Evolutionary conservation across 1,140 invertebrate species (phyloP).

Genomic region (Agraylea sexmaculata): DNA sequence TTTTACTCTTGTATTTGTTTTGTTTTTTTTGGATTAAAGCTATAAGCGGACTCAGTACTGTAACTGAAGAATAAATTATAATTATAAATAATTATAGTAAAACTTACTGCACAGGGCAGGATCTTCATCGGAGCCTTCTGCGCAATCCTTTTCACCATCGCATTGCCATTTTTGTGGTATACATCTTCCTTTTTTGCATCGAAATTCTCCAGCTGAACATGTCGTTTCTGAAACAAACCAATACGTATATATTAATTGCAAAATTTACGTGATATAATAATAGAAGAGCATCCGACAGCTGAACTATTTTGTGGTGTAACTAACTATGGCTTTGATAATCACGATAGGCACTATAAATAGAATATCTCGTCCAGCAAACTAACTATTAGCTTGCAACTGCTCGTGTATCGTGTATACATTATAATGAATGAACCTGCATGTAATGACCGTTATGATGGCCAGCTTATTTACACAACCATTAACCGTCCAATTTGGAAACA

Average conservation of each 20-base stretch:
- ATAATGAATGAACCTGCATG: too few relatives aligned
- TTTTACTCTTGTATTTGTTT: constrained; percentile 22
- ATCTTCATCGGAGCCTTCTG: constrained; percentile 63
- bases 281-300: too few relatives aligned
- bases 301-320: too few relatives aligned
- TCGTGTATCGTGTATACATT: too few relatives aligned
- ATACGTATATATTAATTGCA: constrained; percentile 8
- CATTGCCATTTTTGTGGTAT: constrained; percentile 66
- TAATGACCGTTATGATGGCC: too few relatives aligned
- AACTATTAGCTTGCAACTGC: too few relatives aligned
- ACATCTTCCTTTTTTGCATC: constrained; percentile 62
- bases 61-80: not conserved
- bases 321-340: too few relatives aligned
- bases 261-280: too few relatives aligned
- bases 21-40: constrained; percentile 22
- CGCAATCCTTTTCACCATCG: constrained; percentile 65
- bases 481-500: too few relatives aligned
- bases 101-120: constrained; percentile 55
- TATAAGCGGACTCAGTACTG: not conserved
- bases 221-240: constrained; percentile 44
- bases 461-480: too few relatives aligned
- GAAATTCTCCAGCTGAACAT: constrained; percentile 55
- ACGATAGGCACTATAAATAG: too few relatives aligned
- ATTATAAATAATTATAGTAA: constrained; percentile 3
- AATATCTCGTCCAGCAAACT: too few relatives aligned